Percentiles rank a stretch among this genome's conserved stretches.
phyloP scores from a whole-genome alignment of 2,888 invertebrate species.

The Meandrusa payeni region DNA sequence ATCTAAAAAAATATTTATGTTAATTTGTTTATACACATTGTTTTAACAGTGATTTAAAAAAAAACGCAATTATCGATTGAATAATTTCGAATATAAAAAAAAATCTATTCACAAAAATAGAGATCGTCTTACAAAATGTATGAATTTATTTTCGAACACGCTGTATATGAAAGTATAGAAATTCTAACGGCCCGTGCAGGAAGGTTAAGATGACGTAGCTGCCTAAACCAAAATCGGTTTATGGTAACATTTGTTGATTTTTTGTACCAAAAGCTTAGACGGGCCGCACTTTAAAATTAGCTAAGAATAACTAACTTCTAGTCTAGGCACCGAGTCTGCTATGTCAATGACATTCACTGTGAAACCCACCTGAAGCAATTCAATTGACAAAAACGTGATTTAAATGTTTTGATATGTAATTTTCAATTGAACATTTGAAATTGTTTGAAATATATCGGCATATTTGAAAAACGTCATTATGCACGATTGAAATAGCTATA shows the following conservation, averaged over 20 bases:
- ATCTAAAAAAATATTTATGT: constrained; percentile 18
- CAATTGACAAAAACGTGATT: no score
- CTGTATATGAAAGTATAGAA: constrained; percentile 11
- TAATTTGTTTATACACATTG: constrained; percentile 12
- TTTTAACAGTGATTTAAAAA: constrained; percentile 19
- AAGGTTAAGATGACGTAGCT: constrained; percentile 11
- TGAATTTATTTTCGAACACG: constrained; percentile 15
- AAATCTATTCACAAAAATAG: constrained; percentile 21
- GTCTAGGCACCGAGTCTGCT: no score
- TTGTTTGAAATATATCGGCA: no score
- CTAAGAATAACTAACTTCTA: constrained; percentile 45
- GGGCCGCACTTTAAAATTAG: constrained; percentile 41
- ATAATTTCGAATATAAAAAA: constrained; percentile 20
- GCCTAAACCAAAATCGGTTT: constrained; percentile 18
- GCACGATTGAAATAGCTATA: no score
- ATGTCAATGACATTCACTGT: no score
- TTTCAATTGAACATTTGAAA: no score
- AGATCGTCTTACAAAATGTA: constrained; percentile 12
- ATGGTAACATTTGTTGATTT: constrained; percentile 72
- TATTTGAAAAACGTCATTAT: no score
- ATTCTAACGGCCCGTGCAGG: neutral
- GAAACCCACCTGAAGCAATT: no score
- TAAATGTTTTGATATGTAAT: no score
- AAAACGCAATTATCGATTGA: constrained; percentile 15
- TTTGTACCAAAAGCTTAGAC: constrained; percentile 70